Evolutionary conservation across 2,888 invertebrate species (phyloP).

Genomic region (Cephus runcator): DNA sequence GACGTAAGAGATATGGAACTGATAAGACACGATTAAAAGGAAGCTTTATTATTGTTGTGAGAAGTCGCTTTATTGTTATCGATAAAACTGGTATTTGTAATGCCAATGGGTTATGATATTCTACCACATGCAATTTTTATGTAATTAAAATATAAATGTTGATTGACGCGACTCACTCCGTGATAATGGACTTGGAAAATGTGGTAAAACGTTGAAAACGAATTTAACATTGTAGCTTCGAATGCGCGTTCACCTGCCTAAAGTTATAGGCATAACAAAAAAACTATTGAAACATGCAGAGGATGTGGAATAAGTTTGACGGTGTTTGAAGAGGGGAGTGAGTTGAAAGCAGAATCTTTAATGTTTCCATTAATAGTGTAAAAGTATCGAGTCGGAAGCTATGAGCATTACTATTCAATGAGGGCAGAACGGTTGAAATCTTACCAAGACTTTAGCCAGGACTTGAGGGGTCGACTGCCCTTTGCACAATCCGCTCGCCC

Average conservation of each 20-base stretch:
- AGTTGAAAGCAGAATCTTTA: neutral
- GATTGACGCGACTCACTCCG: neutral
- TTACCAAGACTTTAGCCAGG: neutral
- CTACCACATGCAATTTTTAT: neutral
- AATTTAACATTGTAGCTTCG: neutral
- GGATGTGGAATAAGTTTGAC: neutral
- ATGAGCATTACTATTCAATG: neutral
- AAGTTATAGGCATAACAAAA: neutral
- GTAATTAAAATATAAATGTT: neutral
- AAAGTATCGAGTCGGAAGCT: neutral
- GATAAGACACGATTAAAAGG: neutral
- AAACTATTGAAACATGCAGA: neutral
- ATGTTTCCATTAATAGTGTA: neutral
- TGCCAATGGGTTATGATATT: neutral
- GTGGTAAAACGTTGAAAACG: neutral
- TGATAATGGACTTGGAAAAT: neutral
- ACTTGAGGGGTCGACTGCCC: neutral
- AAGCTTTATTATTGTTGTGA: neutral
- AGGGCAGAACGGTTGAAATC: neutral
- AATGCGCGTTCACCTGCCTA: neutral
- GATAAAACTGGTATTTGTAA: neutral
- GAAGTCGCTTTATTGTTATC: neutral
- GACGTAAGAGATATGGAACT: neutral
- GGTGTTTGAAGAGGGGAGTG: neutral
- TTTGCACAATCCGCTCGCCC: neutral